phyloP scores from a whole-genome alignment of 2,113 vertebrate genomes.

The Tychaedon coryphoeus region DNA sequence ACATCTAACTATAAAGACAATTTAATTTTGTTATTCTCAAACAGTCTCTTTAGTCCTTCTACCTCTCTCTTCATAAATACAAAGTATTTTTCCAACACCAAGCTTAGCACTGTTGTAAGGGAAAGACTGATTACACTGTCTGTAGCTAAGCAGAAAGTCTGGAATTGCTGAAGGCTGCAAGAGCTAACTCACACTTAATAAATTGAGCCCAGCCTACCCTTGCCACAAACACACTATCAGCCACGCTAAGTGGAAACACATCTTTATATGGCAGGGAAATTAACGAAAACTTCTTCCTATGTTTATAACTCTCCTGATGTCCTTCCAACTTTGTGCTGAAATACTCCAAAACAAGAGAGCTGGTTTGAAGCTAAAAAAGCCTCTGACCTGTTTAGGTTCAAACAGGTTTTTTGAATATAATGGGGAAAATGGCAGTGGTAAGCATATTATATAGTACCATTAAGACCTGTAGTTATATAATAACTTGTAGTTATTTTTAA shows the following conservation, averaged over 20 bases:
- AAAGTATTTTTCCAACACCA: background rate
- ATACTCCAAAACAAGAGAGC: background rate
- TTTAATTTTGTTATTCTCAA: conserved; percentile 20
- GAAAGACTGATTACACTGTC: background rate
- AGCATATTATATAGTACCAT: background rate
- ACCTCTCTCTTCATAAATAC: background rate
- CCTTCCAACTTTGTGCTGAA: background rate
- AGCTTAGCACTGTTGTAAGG: background rate
- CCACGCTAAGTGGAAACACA: background rate
- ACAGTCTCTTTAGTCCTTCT: background rate
- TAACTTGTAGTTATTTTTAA: background rate
- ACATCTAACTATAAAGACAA: background rate
- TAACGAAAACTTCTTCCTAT: background rate
- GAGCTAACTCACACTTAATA: background rate
- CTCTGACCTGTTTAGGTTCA: background rate
- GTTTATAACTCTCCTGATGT: background rate
- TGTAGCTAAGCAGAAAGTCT: background rate
- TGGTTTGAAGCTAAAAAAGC: background rate
- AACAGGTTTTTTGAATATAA: rapidly evolving
- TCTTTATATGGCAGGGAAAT: background rate
- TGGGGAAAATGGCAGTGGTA: background rate
- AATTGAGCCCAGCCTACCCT: background rate
- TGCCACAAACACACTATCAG: background rate
- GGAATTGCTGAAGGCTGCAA: background rate
- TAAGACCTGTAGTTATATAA: background rate